phyloP scores from a whole-genome alignment of 2,888 invertebrate species.

The Eristalinus aeneus region DNA sequence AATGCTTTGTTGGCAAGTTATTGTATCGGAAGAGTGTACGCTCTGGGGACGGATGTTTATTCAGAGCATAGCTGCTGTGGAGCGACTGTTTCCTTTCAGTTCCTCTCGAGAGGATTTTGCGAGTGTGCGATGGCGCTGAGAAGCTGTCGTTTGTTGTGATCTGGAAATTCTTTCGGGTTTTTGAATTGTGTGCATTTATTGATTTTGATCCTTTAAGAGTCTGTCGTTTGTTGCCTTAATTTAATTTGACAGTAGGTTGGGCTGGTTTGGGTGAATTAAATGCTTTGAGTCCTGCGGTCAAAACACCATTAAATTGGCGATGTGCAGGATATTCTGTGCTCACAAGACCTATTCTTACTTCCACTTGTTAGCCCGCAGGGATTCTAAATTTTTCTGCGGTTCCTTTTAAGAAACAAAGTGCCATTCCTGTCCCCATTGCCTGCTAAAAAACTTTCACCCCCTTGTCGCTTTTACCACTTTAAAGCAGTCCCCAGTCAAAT shows the following conservation, averaged over 20 bases:
- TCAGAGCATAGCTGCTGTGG: neutral
- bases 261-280: no score
- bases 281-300: no score
- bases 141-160: neutral
- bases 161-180: neutral
- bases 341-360: no score
- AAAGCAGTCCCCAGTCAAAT: neutral
- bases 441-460: neutral
- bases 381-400: no score
- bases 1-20: neutral
- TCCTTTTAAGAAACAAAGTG: no score
- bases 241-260: no score
- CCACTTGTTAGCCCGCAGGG: no score
- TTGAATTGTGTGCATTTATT: neutral
- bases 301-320: no score
- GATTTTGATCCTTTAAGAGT: neutral
- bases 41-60: neutral
- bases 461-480: neutral
- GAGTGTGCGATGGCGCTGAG: neutral
- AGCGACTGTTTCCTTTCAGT: neutral
- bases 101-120: neutral
- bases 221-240: neutral
- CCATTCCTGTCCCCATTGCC: no score
- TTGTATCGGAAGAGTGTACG: neutral
- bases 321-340: no score